These are phyloP conservation scores for Drosophila pallidifrons DNA, from an alignment of 1,140 invertebrate genomes.

Conservation along the genomic window DNA sequence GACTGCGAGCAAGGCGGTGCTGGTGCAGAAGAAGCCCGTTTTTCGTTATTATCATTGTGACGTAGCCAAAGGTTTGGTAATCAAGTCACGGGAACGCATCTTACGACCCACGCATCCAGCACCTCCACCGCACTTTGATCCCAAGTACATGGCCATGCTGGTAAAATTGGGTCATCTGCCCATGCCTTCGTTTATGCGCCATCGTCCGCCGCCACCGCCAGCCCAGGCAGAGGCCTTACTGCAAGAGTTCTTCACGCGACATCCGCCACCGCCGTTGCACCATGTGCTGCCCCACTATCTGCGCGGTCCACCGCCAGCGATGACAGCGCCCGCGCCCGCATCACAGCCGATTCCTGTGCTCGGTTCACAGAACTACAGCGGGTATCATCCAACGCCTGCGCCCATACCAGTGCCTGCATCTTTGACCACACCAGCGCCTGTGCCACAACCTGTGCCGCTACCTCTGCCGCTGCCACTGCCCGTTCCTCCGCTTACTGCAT, in stretches of 20 bases:
- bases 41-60: constrained; percentile 67
- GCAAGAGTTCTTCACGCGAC: constrained; percentile 69
- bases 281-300: constrained; percentile 15
- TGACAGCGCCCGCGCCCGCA: constrained; percentile 17
- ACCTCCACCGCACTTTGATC: constrained; percentile 56
- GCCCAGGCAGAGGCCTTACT: constrained; percentile 55
- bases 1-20: constrained; percentile 55
- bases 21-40: constrained; percentile 65
- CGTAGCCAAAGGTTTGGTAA: constrained; percentile 45
- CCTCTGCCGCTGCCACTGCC: constrained; percentile 4
- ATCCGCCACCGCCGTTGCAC: constrained; percentile 62
- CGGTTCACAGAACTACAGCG: constrained; percentile 33
- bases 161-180: constrained; percentile 63
- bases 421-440: neutral
- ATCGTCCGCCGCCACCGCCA: constrained; percentile 58
- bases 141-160: constrained; percentile 71
- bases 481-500: constrained; percentile 36
- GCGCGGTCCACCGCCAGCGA: constrained; percentile 41
- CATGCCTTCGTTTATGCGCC: constrained; percentile 50
- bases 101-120: constrained; percentile 8
- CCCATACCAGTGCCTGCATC: neutral
- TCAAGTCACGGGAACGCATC: constrained; percentile 41
- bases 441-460: neutral
- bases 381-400: constrained; percentile 18
- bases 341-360: constrained; percentile 47